Conservation (phyloP, 2,113 vertebrate genomes). For the Hypomesus transpacificus region DNA sequence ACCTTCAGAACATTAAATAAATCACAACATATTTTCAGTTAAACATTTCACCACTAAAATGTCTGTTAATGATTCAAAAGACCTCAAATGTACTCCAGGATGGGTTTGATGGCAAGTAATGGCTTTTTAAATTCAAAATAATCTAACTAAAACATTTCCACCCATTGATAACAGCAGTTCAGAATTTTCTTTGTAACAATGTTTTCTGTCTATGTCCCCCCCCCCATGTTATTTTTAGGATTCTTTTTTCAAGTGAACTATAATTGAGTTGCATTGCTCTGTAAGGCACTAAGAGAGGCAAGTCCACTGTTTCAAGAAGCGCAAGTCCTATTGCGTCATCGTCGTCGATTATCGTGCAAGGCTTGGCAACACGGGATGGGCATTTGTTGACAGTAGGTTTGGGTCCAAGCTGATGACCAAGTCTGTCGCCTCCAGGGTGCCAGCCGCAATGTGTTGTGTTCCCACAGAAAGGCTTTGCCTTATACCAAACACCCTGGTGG, state of each 20-base stretch:
- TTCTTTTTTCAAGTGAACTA: conserved; percentile 68
- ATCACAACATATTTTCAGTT: conserved; percentile 59
- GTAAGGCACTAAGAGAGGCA: conserved; percentile 97
- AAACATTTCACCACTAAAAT: conserved; percentile 69
- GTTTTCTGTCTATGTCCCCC: conserved; percentile 60
- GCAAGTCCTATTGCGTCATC: conserved; percentile 85
- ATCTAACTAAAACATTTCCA: conserved; percentile 64
- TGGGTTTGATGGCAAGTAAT: conserved; percentile 85
- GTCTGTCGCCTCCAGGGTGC: conserved; percentile 75
- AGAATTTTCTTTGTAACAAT: conserved; percentile 47
- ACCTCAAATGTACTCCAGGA: conserved; percentile 55
- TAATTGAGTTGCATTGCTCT: conserved; percentile 91
- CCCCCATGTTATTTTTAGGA: conserved; percentile 14
- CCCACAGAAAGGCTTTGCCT: conserved; percentile 51
- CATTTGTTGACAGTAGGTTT: conserved; percentile 74
- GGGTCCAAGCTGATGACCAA: conserved; percentile 77
- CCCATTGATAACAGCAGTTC: conserved; percentile 56
- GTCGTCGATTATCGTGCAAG: conserved; percentile 80
- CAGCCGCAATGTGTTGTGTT: conserved; percentile 51
- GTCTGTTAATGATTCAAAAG: conserved; percentile 57
- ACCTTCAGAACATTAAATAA: conserved; percentile 66
- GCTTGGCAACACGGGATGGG: conserved; percentile 77
- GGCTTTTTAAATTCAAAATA: conserved; percentile 77
- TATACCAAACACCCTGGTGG: conserved; percentile 48
- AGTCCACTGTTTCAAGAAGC: conserved; percentile 77